Conservation (phyloP, 1,140 invertebrate species). For the Drosophila miranda region DNA sequence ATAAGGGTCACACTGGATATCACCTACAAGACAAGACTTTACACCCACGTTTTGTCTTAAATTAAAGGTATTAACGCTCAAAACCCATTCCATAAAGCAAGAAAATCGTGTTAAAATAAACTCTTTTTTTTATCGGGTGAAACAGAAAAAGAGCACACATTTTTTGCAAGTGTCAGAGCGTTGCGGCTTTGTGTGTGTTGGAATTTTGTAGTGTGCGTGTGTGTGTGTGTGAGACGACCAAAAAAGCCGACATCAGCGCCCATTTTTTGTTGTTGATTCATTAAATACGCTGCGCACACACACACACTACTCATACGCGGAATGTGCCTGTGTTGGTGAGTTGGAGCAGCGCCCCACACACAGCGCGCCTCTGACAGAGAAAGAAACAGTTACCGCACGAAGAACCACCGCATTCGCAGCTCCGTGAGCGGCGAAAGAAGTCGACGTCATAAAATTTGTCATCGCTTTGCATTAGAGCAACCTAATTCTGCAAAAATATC, state of each 20-base stretch:
- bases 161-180: neutral
- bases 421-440: slow-evolving; percentile 67
- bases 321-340: slow-evolving; percentile 52
- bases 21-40: too few species aligned
- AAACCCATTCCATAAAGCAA: too few species aligned
- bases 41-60: too few species aligned
- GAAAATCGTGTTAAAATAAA: too few species aligned
- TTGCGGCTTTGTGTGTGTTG: slow-evolving; percentile 36
- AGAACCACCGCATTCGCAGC: slow-evolving; percentile 44
- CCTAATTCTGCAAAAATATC: slow-evolving; percentile 15
- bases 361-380: slow-evolving; percentile 44
- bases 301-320: slow-evolving; percentile 10
- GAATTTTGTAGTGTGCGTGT: slow-evolving; percentile 59
- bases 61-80: too few species aligned
- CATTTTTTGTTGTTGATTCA: slow-evolving; percentile 81
- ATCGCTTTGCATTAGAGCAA: slow-evolving; percentile 32
- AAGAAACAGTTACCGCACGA: slow-evolving; percentile 68
- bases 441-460: slow-evolving; percentile 78
- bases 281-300: slow-evolving; percentile 59
- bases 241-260: slow-evolving; percentile 80
- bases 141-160: too few species aligned
- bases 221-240: slow-evolving; percentile 53
- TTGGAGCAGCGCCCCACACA: slow-evolving; percentile 66
- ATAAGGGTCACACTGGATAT: too few species aligned
- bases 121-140: too few species aligned